Percentiles rank a stretch among this genome's conserved stretches.
phyloP scores from a whole-genome alignment of 2,113 vertebrate genomes.

The Callipepla californica region DNA sequence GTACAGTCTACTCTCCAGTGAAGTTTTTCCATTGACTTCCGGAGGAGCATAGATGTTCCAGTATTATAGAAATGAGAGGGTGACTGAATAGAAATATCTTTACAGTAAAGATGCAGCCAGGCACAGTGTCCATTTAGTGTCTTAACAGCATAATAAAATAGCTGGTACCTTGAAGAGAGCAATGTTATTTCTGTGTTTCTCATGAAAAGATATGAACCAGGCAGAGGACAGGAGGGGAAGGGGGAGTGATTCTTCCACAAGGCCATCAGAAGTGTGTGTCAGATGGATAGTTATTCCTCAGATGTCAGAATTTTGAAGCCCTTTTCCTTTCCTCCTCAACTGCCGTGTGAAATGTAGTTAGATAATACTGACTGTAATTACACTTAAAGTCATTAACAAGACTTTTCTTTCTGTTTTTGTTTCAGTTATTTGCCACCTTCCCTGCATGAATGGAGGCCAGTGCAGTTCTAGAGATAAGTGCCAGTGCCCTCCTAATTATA shows the following conservation, averaged over 20 bases:
- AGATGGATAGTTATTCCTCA: neutral
- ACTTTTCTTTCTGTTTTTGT: conserved; percentile 54
- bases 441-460: conserved; percentile 96
- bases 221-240: neutral
- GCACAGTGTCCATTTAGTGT: neutral
- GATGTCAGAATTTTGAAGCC: neutral
- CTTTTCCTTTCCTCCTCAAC: neutral
- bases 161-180: neutral
- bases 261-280: neutral
- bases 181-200: neutral
- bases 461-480: conserved; percentile 96
- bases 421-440: conserved; percentile 97
- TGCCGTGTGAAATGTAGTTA: neutral
- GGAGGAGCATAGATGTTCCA: neutral
- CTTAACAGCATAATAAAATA: neutral
- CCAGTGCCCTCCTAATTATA: conserved; percentile 95
- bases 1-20: neutral
- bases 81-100: neutral
- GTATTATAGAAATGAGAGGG: neutral
- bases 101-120: neutral
- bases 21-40: neutral
- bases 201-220: neutral
- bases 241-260: neutral
- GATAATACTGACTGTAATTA: neutral
- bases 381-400: conserved; percentile 10